Evolutionary conservation across 2,888 invertebrate genomes (phyloP).

Genomic region (Himalopsyche anomala): DNA sequence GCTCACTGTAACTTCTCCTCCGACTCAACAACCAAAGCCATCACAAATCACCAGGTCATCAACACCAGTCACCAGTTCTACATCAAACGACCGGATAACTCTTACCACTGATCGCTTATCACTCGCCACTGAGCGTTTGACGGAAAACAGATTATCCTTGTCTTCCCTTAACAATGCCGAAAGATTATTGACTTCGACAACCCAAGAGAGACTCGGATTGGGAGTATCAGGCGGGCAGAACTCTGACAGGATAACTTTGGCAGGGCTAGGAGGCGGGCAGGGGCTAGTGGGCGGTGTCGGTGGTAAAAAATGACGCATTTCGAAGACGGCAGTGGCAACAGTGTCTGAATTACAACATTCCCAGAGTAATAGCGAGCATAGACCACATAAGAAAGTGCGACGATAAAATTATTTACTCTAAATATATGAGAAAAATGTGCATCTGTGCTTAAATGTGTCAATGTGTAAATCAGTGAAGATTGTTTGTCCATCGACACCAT

Average conservation of each 20-base stretch:
- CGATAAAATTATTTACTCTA: slow-evolving; percentile 48
- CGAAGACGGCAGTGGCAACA: slow-evolving; percentile 66
- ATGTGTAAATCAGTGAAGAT: no score
- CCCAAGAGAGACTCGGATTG: slow-evolving; percentile 53
- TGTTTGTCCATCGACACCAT: no score
- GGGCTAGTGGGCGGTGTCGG: slow-evolving; percentile 72
- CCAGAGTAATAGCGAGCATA: slow-evolving; percentile 41
- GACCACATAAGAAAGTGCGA: slow-evolving; percentile 55
- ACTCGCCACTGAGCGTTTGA: slow-evolving; percentile 52
- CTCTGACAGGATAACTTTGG: slow-evolving; percentile 71
- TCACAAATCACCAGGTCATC: slow-evolving; percentile 67
- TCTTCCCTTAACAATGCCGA: slow-evolving; percentile 70
- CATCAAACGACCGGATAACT: slow-evolving; percentile 66
- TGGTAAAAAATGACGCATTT: slow-evolving; percentile 76
- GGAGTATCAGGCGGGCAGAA: slow-evolving; percentile 61
- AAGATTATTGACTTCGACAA: slow-evolving; percentile 68
- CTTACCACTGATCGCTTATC: slow-evolving; percentile 57
- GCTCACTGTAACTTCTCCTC: slow-evolving; percentile 72
- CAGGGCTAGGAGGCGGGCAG: slow-evolving; percentile 72
- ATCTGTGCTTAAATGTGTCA: no score
- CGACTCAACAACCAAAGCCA: slow-evolving; percentile 70
- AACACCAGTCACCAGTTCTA: slow-evolving; percentile 67
- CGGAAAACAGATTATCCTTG: slow-evolving; percentile 69
- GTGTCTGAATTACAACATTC: slow-evolving; percentile 8
- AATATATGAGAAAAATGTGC: no score